A percentile compares a stretch with the other conserved stretches of the same genome.
These are phyloP conservation scores for Drosophila algonquin DNA, from an alignment of 2,888 invertebrate species.

Conservation along the genomic window DNA sequence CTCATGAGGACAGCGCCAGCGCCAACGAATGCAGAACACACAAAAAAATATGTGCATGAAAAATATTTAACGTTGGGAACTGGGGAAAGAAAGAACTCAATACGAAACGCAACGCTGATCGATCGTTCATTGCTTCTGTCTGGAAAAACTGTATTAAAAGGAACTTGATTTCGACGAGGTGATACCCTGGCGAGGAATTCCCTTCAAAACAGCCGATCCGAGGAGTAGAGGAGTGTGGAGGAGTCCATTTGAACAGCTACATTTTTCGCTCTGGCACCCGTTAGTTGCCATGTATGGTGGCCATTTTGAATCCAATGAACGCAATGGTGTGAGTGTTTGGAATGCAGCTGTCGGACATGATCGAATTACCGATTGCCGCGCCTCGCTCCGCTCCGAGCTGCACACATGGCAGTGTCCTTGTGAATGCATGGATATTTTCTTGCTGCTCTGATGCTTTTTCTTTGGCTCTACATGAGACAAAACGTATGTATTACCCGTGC, in stretches of 20 bases:
- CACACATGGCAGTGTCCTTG: constrained; percentile 26
- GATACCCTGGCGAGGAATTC: not conserved
- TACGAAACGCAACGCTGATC: constrained; percentile 22
- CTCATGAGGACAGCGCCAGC: constrained; percentile 61
- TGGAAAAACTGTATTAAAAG: constrained; percentile 37
- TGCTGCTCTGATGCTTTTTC: constrained; percentile 53
- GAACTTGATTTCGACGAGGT: constrained; percentile 12
- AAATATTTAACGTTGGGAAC: constrained; percentile 19
- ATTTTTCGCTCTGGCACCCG: constrained; percentile 7
- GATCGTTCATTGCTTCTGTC: constrained; percentile 30
- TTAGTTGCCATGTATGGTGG: constrained; percentile 10
- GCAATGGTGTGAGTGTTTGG: constrained; percentile 15
- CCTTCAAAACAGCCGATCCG: constrained; percentile 11
- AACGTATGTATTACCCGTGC: constrained; percentile 82
- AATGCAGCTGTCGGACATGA: constrained; percentile 19
- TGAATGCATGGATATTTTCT: constrained; percentile 58
- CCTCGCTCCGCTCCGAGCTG: constrained; percentile 6
- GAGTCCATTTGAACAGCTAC: constrained; percentile 10
- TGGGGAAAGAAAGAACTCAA: constrained; percentile 35
- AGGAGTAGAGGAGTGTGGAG: constrained; percentile 20
- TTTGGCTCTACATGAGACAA: constrained; percentile 58
- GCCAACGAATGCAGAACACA: constrained; percentile 54
- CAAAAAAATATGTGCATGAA: constrained; percentile 28
- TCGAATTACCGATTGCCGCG: no score
- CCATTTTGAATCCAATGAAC: constrained; percentile 27